A percentile compares a stretch with the other conserved stretches of the same genome.
These are phyloP conservation scores for Caenorhabditis briggsae DNA, from an alignment of 1,140 invertebrate genomes.

Conservation along the genomic window DNA sequence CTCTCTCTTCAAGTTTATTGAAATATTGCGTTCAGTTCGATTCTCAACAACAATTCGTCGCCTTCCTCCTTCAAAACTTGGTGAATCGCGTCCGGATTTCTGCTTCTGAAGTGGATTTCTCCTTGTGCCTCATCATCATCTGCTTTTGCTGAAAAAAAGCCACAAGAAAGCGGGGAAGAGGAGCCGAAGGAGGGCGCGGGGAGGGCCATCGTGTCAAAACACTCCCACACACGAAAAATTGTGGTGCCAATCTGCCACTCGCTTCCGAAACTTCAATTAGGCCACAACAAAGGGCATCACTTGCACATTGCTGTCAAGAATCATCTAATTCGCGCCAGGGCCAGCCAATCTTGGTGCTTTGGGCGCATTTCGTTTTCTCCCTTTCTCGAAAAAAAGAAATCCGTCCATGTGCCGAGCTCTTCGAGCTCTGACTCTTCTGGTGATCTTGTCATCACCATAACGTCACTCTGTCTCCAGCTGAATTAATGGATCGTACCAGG, in stretches of 20 bases:
- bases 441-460: neutral
- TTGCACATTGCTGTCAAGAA: constrained; percentile 52
- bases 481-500: constrained; percentile 25
- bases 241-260: constrained; percentile 47
- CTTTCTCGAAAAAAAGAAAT: neutral
- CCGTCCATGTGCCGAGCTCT: neutral
- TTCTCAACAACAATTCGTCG: constrained; percentile 32
- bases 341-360: neutral
- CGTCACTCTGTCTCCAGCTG: constrained; percentile 11
- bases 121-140: no score
- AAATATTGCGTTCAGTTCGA: constrained; percentile 3
- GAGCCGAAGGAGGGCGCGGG: neutral
- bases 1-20: neutral
- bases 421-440: neutral
- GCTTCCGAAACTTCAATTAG: constrained; percentile 55
- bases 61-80: neutral
- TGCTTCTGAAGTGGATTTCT: constrained; percentile 30
- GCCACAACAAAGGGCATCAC: constrained; percentile 53
- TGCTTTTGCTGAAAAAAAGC: neutral
- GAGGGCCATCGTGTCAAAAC: constrained; percentile 43
- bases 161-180: neutral
- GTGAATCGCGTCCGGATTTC: neutral
- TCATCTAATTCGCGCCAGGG: constrained; percentile 26
- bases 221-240: constrained; percentile 18
- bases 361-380: constrained; percentile 1